phyloP scores from a whole-genome alignment of 1,140 invertebrate species.

The Ruditapes philippinarum region DNA sequence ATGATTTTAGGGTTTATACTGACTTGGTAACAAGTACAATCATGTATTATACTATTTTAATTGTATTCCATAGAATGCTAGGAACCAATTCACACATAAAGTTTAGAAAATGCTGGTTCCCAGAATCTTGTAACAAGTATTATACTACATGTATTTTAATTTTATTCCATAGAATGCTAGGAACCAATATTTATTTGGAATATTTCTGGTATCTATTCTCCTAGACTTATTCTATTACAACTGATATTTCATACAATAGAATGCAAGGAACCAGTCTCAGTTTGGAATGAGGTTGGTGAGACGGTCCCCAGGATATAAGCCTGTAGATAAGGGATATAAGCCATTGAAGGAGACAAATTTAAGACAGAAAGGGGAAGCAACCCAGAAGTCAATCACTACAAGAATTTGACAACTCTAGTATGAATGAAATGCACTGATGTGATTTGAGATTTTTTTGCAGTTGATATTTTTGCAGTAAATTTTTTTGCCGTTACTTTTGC shows the following conservation, averaged over 20 bases:
- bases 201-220: no score
- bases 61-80: no score
- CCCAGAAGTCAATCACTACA: conserved; percentile 30
- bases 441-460: neutral
- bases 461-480: neutral
- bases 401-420: neutral
- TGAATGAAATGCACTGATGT: neutral
- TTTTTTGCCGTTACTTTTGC: neutral
- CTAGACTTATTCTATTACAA: no score
- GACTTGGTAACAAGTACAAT: no score
- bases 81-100: no score
- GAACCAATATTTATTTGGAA: no score
- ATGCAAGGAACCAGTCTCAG: neutral
- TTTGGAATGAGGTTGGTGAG: conserved; percentile 32
- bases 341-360: conserved; percentile 1
- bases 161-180: no score
- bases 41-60: no score
- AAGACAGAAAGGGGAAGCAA: neutral
- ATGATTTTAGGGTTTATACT: no score
- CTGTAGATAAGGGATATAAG: neutral
- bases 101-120: no score
- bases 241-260: neutral
- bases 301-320: conserved; percentile 4
- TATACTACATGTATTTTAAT: no score
- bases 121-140: no score